Percentiles rank a stretch among this genome's conserved stretches.
Evolutionary conservation across 2,888 invertebrate species (phyloP).

Genomic region (Philaethria dido): DNA sequence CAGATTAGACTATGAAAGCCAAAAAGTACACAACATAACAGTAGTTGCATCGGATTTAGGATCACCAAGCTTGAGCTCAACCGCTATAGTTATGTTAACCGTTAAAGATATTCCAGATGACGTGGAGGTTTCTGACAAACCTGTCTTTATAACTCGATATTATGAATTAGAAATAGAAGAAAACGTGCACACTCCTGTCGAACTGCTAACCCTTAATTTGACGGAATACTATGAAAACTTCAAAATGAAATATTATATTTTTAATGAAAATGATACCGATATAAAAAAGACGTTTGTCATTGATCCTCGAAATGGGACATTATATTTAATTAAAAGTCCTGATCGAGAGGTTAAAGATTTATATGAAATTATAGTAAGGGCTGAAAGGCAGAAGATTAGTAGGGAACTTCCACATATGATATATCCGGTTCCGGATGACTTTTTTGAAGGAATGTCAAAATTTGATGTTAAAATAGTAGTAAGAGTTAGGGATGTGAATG

Average conservation of each 20-base stretch:
- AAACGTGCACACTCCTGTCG: slow-evolving; percentile 89
- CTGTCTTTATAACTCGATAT: slow-evolving; percentile 87
- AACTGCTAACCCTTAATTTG: slow-evolving; percentile 90
- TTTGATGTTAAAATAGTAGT: slow-evolving; percentile 93
- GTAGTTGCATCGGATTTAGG: slow-evolving; percentile 94
- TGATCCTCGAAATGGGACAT: slow-evolving; percentile 89
- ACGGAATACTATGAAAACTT: slow-evolving; percentile 87
- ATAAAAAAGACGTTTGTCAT: slow-evolving; percentile 87
- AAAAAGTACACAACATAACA: slow-evolving; percentile 88
- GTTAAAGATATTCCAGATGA: slow-evolving; percentile 87
- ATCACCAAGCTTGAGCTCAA: slow-evolving; percentile 91
- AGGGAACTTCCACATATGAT: slow-evolving; percentile 89
- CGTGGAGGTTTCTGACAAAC: slow-evolving; percentile 72
- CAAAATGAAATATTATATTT: slow-evolving; percentile 86
- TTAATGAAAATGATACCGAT: slow-evolving; percentile 84
- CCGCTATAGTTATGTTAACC: slow-evolving; percentile 88
- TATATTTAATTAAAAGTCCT: slow-evolving; percentile 88
- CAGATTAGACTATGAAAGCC: slow-evolving; percentile 88
- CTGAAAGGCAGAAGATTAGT: slow-evolving; percentile 83
- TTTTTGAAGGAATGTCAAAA: slow-evolving; percentile 87
- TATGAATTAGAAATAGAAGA: slow-evolving; percentile 93
- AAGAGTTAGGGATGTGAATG: slow-evolving; percentile 91
- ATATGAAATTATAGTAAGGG: slow-evolving; percentile 84
- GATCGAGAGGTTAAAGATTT: slow-evolving; percentile 88
- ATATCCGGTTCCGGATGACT: slow-evolving; percentile 89